Evolutionary conservation across 2,797 vertebrate genomes (phyloP).

Genomic region (Podargus strigoides): DNA sequence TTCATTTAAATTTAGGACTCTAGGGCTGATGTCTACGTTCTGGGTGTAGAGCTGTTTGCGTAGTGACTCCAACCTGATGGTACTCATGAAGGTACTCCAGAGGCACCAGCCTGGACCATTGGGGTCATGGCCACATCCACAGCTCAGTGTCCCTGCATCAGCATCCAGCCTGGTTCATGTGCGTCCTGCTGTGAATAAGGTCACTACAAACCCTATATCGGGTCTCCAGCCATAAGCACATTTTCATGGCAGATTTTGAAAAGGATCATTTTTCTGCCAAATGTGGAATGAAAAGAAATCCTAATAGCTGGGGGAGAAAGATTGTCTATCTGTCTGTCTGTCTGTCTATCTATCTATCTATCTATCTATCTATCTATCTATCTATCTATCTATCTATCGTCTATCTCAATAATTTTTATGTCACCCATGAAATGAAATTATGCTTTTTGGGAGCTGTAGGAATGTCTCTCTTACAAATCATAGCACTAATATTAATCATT

Average conservation of each 20-base stretch:
- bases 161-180: rapidly evolving
- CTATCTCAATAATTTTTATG: neutral
- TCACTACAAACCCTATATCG: neutral
- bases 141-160: neutral
- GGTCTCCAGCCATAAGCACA: neutral
- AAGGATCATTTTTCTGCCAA: neutral
- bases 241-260: neutral
- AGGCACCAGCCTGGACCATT: neutral
- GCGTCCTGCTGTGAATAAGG: neutral
- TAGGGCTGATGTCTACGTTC: neutral
- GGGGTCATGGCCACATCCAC: rapidly evolving
- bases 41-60: neutral
- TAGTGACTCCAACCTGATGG: rapidly evolving
- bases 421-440: neutral
- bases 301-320: neutral
- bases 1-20: neutral
- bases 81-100: neutral
- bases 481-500: neutral
- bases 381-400: neutral
- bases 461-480: neutral
- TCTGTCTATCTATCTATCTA: neutral
- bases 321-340: neutral
- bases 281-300: neutral
- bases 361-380: neutral
- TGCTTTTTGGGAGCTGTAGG: neutral